Evolutionary conservation across 2,797 vertebrate species (phyloP), one percentile per base, ranked within the genome.

Genomic region (Lepidocolaptes lacrymiger): DNA sequence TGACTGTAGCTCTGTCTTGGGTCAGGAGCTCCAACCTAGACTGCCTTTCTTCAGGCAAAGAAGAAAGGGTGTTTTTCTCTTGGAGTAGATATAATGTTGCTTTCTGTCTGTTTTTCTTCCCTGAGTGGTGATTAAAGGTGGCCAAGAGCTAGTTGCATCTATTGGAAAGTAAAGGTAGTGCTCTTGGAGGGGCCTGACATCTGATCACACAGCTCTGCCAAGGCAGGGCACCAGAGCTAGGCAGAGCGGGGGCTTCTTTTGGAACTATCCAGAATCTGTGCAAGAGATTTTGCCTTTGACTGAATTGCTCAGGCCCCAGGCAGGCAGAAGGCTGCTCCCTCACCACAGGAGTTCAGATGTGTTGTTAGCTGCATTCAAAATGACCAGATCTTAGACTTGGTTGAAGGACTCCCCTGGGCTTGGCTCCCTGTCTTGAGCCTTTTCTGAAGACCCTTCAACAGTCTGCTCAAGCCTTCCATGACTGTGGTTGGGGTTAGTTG

Each of bases 161-260:
- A 1, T 12, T 77, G 68, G 34, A 63, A 76, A 44, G 36, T 63
- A 51, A 76, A 41, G 52, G 3, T 3, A 15, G 10, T 13, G 12
- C 39, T 72, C 8, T 66, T 71, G 58, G 52, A 81, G 54, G 39
- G 9, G 15, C 16, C 58, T 69, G 58, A 37, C 26, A 30, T 48
- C 46, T 0, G 0, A 3, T 52, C 48, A 37, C 22, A 48, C 30
- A 44, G 46, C 39, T 44, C 66, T 69, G 67, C 58, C 1, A 7
- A 54, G 44, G 17, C 44, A 73, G 48, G 61, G 21, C 71, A 76
- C 21, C 9, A 39, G 48, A 80, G 27, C 49, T 52, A 24, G 37
- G 51, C 79, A 52, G 30, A 64, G 39, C 8, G 17, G 8, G 7
- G 4, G 1, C 1, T 27, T 34, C 19, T 43, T 76, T 67, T 48